These are phyloP conservation scores for Passer domesticus DNA, from an alignment of 2,113 vertebrate species.

Conservation along the genomic window DNA sequence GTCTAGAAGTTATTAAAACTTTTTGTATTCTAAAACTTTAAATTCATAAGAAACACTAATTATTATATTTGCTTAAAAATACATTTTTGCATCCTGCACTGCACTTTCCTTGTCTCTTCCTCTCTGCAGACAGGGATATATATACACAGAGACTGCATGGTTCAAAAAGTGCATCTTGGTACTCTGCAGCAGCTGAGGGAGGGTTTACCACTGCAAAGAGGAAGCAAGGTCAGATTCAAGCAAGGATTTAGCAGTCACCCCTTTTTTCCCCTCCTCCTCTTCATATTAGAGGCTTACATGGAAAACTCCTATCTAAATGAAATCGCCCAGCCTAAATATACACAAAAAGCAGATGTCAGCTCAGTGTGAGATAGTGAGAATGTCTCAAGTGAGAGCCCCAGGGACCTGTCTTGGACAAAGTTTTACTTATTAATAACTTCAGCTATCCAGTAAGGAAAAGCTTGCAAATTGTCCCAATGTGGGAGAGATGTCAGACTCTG, in stretches of 20 bases:
- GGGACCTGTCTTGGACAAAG: neutral
- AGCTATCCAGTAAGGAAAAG: neutral
- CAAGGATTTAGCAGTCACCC: neutral
- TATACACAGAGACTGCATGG: accelerated
- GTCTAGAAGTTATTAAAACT: neutral
- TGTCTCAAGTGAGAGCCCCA: neutral
- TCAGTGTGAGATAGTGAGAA: neutral
- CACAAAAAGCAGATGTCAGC: neutral
- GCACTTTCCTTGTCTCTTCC: neutral
- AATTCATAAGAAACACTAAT: neutral
- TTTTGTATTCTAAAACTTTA: neutral
- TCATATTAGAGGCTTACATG: neutral
- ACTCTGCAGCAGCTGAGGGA: neutral
- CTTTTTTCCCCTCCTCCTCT: neutral
- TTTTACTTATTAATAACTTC: conserved; percentile 45
- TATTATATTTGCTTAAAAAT: neutral
- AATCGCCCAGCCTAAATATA: neutral
- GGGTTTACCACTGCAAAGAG: neutral
- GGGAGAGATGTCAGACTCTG: neutral
- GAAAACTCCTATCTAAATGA: neutral
- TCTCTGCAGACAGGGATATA: neutral
- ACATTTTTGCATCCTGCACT: neutral
- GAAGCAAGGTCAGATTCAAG: neutral
- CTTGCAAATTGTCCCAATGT: neutral
- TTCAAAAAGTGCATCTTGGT: neutral